phyloP scores from a whole-genome alignment of 2,797 vertebrate genomes.

The Onychomys torridus region DNA sequence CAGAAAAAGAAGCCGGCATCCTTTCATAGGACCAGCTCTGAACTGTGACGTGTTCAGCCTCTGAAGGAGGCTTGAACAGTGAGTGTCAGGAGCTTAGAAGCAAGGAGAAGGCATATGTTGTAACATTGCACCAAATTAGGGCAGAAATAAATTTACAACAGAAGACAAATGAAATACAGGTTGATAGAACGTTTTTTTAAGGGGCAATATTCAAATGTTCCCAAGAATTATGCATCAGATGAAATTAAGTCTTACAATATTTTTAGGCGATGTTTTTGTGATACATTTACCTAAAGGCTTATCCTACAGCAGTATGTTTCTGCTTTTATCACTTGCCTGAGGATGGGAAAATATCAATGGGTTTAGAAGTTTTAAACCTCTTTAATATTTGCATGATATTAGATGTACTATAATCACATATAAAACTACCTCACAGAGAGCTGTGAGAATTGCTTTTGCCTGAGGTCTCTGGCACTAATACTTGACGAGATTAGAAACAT shows the following conservation, averaged over 20 bases:
- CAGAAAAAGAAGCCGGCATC: background rate
- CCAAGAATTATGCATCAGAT: slow-evolving; percentile 73
- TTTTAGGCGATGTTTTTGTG: slow-evolving; percentile 74
- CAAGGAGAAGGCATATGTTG: fast-evolving
- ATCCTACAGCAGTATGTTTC: slow-evolving; percentile 77
- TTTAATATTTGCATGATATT: slow-evolving; percentile 83
- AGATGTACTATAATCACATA: slow-evolving; percentile 81
- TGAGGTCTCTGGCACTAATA: slow-evolving; percentile 76
- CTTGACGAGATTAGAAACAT: slow-evolving; percentile 83
- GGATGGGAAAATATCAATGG: slow-evolving; percentile 83
- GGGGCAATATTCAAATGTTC: slow-evolving; percentile 5
- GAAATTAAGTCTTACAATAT: slow-evolving; percentile 78
- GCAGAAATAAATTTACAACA: background rate
- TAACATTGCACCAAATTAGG: background rate
- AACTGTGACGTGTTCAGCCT: background rate
- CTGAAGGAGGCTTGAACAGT: background rate
- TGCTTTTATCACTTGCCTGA: slow-evolving; percentile 83
- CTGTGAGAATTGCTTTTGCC: slow-evolving; percentile 83
- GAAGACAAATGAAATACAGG: background rate
- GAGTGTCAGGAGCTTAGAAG: fast-evolving
- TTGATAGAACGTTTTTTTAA: background rate
- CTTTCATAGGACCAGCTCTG: background rate
- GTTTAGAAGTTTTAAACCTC: slow-evolving; percentile 80
- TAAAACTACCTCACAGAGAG: slow-evolving; percentile 78
- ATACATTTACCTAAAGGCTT: slow-evolving; percentile 80